These are phyloP conservation scores for Steatornis caripensis DNA, from an alignment of 2,113 vertebrate genomes.

Conservation along the genomic window DNA sequence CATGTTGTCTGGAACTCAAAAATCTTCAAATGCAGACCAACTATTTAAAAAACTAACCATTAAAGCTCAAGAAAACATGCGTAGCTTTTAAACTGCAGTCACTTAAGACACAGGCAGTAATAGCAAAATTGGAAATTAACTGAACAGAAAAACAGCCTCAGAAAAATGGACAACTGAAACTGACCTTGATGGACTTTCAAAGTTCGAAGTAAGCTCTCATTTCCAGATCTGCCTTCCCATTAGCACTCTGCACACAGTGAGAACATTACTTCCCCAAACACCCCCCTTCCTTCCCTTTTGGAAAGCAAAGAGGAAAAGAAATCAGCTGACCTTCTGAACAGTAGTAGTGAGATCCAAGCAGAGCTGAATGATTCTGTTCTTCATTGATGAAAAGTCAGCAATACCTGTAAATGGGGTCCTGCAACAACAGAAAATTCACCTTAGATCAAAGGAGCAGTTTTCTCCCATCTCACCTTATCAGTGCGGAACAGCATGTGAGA, in stretches of 20 bases:
- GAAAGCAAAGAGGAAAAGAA: background rate
- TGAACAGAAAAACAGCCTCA: rapidly evolving
- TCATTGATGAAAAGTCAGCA: slow-evolving; percentile 92
- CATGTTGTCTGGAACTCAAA: background rate
- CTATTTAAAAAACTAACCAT: background rate
- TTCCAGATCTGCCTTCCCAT: background rate
- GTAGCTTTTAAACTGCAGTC: background rate
- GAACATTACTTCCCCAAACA: background rate
- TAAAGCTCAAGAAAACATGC: background rate
- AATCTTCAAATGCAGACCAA: background rate
- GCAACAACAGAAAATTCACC: slow-evolving; percentile 42
- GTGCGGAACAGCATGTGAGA: background rate
- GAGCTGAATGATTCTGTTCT: slow-evolving; percentile 98
- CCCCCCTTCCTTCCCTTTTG: background rate
- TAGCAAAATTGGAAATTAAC: background rate
- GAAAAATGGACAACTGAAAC: background rate
- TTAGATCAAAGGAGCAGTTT: background rate
- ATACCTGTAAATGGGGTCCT: slow-evolving; percentile 95
- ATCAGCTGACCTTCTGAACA: slow-evolving; percentile 91
- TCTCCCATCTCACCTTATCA: background rate
- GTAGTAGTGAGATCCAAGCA: slow-evolving; percentile 96
- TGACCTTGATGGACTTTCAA: background rate
- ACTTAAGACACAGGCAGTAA: background rate
- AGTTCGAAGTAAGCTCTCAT: background rate
- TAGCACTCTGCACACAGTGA: background rate